phyloP scores from a whole-genome alignment of 2,797 vertebrate species.

The Vireo griseus region DNA sequence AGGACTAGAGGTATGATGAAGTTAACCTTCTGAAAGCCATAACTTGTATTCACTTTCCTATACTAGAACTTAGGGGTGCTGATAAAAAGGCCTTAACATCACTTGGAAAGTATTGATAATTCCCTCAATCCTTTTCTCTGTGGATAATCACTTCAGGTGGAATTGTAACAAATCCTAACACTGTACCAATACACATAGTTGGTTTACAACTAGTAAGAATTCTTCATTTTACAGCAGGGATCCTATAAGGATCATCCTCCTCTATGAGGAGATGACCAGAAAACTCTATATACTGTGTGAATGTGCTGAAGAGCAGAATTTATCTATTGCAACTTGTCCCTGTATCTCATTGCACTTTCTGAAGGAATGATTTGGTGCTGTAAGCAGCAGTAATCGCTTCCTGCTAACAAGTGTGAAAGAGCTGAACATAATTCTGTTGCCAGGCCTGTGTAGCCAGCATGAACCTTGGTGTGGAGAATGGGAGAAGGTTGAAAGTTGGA shows the following conservation, averaged over 20 bases:
- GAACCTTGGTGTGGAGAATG: not conserved
- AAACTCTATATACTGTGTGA: not conserved
- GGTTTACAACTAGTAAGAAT: not conserved
- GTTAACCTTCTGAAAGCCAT: not conserved
- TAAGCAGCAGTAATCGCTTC: not conserved
- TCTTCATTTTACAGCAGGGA: not conserved
- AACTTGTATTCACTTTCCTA: not conserved
- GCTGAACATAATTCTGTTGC: not conserved
- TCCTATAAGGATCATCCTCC: not conserved
- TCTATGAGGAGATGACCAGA: not conserved
- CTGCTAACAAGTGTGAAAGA: not conserved
- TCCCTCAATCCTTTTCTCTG: not conserved
- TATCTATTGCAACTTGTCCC: not conserved
- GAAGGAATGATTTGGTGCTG: not conserved
- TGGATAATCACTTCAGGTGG: not conserved
- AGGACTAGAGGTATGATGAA: not conserved
- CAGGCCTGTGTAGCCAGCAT: not conserved
- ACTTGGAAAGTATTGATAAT: not conserved
- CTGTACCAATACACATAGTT: not conserved
- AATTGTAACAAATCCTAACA: not conserved
- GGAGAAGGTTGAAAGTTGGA: not conserved
- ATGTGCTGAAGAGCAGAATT: not conserved
- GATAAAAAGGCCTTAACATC: not conserved
- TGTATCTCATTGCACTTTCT: fast-evolving
- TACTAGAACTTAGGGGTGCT: not conserved